A percentile compares a stretch with the other conserved stretches of the same genome.
Evolutionary conservation across 2,113 vertebrate species (phyloP).

Genomic region (Gallinago jamesoni): DNA sequence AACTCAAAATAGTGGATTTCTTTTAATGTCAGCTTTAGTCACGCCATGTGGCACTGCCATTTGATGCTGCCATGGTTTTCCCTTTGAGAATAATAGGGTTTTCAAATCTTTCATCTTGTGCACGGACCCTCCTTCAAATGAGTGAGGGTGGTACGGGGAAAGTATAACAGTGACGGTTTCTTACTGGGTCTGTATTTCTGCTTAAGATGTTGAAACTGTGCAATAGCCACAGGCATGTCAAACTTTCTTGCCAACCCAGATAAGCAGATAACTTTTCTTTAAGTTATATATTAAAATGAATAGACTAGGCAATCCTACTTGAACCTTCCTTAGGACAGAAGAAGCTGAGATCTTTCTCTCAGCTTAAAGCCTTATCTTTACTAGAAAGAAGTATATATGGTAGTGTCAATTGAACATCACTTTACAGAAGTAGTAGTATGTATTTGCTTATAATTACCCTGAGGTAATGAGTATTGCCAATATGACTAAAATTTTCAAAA

Average conservation of each 20-base stretch:
- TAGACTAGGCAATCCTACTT: background rate
- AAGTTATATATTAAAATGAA: background rate
- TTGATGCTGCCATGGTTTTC: background rate
- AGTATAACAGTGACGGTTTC: background rate
- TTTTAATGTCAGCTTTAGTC: background rate
- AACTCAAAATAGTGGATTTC: fast-evolving
- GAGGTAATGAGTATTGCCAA: background rate
- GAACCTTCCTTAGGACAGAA: background rate
- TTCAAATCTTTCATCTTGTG: background rate
- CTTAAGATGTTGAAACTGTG: background rate
- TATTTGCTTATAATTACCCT: background rate
- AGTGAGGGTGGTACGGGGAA: background rate
- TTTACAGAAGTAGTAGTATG: background rate
- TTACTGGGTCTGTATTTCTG: background rate
- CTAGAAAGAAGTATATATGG: background rate
- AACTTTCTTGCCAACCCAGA: background rate
- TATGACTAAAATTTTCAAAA: background rate
- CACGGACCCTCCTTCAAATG: background rate
- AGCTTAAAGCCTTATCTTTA: background rate
- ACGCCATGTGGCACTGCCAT: background rate
- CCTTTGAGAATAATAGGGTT: background rate
- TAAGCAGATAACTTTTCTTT: background rate
- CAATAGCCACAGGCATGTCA: fast-evolving
- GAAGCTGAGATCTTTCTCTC: background rate
- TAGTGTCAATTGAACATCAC: background rate